Percentiles rank a stretch among this genome's conserved stretches.
phyloP scores from a whole-genome alignment of 2,888 invertebrate species.

The Cosmia trapezina region DNA sequence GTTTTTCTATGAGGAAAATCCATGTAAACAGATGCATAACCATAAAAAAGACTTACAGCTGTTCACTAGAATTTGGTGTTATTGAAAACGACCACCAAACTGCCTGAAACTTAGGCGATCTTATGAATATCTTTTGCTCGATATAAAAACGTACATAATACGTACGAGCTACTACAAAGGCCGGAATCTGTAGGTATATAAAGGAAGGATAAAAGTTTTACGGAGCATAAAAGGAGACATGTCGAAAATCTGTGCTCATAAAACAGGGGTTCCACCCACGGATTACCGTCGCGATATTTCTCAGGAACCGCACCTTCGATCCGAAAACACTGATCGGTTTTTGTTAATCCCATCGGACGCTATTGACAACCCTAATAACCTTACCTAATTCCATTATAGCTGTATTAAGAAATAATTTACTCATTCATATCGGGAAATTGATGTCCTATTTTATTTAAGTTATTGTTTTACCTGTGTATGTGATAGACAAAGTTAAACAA shows the following conservation, averaged over 20 bases:
- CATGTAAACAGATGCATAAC: slow-evolving; percentile 34
- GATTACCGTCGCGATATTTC: slow-evolving; percentile 64
- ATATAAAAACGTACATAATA: slow-evolving; percentile 64
- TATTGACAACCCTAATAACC: slow-evolving; percentile 64
- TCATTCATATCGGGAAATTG: slow-evolving; percentile 40
- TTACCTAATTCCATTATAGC: slow-evolving; percentile 57
- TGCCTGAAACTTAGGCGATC: slow-evolving; percentile 51
- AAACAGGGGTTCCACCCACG: slow-evolving; percentile 73
- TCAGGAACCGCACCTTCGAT: slow-evolving; percentile 47
- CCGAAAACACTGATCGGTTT: slow-evolving; percentile 49
- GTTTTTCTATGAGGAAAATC: slow-evolving; percentile 6
- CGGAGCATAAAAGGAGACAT: slow-evolving; percentile 82
- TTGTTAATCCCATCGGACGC: slow-evolving; percentile 58
- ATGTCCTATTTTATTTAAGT: slow-evolving; percentile 34
- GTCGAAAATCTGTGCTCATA: slow-evolving; percentile 82
- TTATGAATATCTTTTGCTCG: slow-evolving; percentile 65
- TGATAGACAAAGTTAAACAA: slow-evolving; percentile 21
- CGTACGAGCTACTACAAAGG: slow-evolving; percentile 72
- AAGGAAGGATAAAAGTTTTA: slow-evolving; percentile 82
- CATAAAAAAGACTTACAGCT: slow-evolving; percentile 57
- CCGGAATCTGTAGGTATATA: slow-evolving; percentile 72
- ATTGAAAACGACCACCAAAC: slow-evolving; percentile 65
- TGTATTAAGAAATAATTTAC: slow-evolving; percentile 61
- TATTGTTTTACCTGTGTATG: slow-evolving; percentile 1
- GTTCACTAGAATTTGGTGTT: slow-evolving; percentile 52